Conservation (phyloP, 2,113 vertebrate genomes). For the Alexandromys fortis region DNA sequence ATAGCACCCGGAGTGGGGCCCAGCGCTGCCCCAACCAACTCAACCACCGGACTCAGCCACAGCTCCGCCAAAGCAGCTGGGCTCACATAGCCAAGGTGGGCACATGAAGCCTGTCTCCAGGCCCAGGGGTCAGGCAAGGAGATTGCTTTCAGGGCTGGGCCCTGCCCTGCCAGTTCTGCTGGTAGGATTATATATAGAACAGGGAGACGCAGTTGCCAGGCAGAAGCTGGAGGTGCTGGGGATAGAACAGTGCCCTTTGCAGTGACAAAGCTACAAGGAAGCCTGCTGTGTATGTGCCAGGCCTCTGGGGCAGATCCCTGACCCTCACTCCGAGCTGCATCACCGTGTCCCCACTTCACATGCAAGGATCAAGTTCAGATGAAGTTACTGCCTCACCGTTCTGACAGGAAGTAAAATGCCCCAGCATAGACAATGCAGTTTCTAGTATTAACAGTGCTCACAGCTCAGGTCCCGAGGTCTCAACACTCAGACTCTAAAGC, state of each 20-base stretch:
- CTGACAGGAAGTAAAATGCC: neutral
- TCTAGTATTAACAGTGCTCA: neutral
- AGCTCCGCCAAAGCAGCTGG: neutral
- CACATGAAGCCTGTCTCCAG: neutral
- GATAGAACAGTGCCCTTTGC: constrained; percentile 74
- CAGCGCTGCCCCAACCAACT: neutral
- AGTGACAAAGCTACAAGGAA: constrained; percentile 17
- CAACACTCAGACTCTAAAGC: neutral
- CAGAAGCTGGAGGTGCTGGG: constrained; percentile 76
- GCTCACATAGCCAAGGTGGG: constrained; percentile 29
- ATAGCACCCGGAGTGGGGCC: constrained; percentile 50
- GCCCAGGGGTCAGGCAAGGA: constrained; percentile 77
- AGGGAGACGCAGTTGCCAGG: constrained; percentile 81
- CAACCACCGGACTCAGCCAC: neutral
- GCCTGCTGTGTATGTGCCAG: constrained; percentile 47
- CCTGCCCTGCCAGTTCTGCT: constrained; percentile 56
- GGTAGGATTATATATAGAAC: constrained; percentile 80
- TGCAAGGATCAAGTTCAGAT: neutral
- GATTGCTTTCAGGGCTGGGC: constrained; percentile 52
- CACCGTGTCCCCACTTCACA: constrained; percentile 1
- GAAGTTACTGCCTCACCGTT: neutral
- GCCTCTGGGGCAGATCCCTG: constrained; percentile 8
- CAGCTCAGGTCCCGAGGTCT: neutral
- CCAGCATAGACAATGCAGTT: neutral
- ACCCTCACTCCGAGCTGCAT: neutral